Conservation (phyloP, 2,113 vertebrate species). For the Mesembrinibis cayennensis region DNA sequence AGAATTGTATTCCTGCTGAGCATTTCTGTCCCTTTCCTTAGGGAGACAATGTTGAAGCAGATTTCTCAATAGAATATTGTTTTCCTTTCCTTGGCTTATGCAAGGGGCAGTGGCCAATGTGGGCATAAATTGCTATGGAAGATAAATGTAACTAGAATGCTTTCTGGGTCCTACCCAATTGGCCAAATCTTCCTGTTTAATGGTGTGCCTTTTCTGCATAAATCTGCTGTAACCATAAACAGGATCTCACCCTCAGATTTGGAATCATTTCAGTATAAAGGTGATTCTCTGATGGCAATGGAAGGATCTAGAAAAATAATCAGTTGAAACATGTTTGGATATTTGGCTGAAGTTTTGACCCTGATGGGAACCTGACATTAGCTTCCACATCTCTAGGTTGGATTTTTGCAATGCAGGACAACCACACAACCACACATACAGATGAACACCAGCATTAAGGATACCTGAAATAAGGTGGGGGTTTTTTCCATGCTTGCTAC, state of each 20-base stretch:
- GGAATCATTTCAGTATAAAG: neutral
- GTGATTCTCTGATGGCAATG: neutral
- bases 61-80: neutral
- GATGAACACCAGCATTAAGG: neutral
- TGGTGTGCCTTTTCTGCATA: neutral
- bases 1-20: neutral
- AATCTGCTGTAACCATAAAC: neutral
- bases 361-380: neutral
- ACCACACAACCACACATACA: neutral
- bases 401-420: neutral
- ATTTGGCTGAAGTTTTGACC: neutral
- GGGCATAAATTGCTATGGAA: neutral
- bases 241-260: neutral
- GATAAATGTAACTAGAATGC: neutral
- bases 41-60: neutral
- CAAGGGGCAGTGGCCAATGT: neutral
- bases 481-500: neutral
- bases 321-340: neutral
- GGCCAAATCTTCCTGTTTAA: neutral
- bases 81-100: neutral
- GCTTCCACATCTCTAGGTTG: neutral
- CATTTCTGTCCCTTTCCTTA: neutral
- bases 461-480: neutral
- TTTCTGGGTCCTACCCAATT: neutral
- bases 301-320: neutral